Evolutionary conservation across 2,113 vertebrate genomes (phyloP), one percentile per base, ranked within the genome.

Genomic region (Tragelaphus buxtoni): DNA sequence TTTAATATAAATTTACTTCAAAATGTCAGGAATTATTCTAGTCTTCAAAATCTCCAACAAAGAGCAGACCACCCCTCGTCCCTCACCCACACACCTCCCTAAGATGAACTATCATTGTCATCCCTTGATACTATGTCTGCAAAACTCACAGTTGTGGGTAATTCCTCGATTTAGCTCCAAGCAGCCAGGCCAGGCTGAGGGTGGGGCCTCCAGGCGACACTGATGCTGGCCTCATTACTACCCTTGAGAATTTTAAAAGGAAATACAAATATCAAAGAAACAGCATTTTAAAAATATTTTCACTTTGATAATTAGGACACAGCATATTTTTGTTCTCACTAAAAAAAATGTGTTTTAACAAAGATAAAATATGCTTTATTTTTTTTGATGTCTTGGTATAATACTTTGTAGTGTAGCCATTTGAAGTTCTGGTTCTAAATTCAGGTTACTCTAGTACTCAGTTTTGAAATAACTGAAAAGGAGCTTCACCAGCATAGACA

Each of bases 381-480:
- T 74, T 65, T 85, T 76, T 53, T 7, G 6, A 77, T 24, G 26
- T 63, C 42, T 79, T 77, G 51, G 22, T 53, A 58, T 63, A 79
- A 39, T 7, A 39, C 32, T 53, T 35, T 77, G 28, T n/a, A 12
- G 76, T 26, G 28, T 51, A 69, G 45, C 16, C 53, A 16, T 69
- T n/a, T 28, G 5, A 58, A 39, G 79, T 65, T 88, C 55, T 74
- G 4, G 14, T 47, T 74, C 56, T 61, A 61, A 80, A 84, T 56
- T 95, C 81, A 58, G 32, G 86, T 74, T 83, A 87, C 72, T 95
- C 47, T 5, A 74, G 53, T 61, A 69, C 17, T 63, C 17, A 4
- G 28, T 56, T 72, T 84, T 88, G 63, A 92, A 97, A 87, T 94
- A 87, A 83, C 45, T 83, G 55, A 82, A 77, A 92, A 90, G 39